Base-by-base conservation (phyloP, 1,140 invertebrate genomes). In the Pogonomyrmex barbatus region DNA sequence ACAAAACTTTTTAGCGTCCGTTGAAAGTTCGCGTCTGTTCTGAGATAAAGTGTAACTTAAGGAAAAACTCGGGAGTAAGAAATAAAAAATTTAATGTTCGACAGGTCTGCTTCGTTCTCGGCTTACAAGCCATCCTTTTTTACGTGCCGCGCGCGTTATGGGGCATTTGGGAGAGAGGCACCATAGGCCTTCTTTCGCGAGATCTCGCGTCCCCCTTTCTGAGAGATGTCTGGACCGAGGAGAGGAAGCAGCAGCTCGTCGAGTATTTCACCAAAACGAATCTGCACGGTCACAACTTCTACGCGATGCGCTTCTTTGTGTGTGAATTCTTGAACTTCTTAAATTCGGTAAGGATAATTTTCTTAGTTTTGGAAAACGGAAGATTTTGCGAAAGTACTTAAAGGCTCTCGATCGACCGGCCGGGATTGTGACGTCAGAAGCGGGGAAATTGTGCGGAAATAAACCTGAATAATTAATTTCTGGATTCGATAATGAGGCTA, bases 291-390 rank as follows among this genome's bases (percentile, higher is more conserved):
- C 96, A 97, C 90, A 97, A 97, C 78, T 96, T 96, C 87, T 97
- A 97, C 92, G 96, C 96, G 10, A 92, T 96, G 45, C 95, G 96
- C 70, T 97, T 96, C 93, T 95, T 96, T 24, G 93, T 97, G 42
- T 98, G 97, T 93, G 97, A 98, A 93, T 71, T 97, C 14, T 94
- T 97, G 17, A 97, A 97, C 92, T 95, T 97, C 71, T 58, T 95
- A 4, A 97, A 97, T 94, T 96, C 96, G 60, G 91, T 96, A 88
- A 85, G 87, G 89, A 52, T 24, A 78, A 77, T 58, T n/a, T 4
- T 12, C 17, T 10, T 12, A 33, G 39, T 47, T 62, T 65, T 56
- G 42, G 24, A 50, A 75, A 47, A 24, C 33, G 50, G 36, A 79
- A 33, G 12, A 33, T 58, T 67, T 39, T 0, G 10, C 65, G 42